Evolutionary conservation across 92 coral and sea anemone genomes (phyloP), one percentile per base, ranked within the genome.

Genomic region (Umimayanthus kanabou): DNA sequence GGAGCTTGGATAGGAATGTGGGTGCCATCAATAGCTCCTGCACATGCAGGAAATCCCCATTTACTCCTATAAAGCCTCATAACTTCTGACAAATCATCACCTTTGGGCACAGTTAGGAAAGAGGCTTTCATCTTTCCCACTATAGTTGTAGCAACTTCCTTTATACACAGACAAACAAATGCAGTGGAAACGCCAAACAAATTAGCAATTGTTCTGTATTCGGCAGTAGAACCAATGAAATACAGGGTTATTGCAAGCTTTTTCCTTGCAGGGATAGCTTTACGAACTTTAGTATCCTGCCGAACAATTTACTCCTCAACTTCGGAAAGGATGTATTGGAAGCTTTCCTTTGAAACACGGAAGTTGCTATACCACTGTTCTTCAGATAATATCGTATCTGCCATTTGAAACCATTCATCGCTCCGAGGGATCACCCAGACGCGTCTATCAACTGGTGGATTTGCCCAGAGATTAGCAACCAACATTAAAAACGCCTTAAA

Each of bases 151-250:
- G 77, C 83, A 26, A 93, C 94, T 25, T 90, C 91, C 33, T 30
- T 88, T 64, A 88, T 47, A 84, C 91, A 92, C 75, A 88, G 37
- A 87, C 93, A 92, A 79, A 88, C 93, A 76, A 92, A 90, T 33
- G 91, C 49, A 13, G 79, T 64, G 58, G 95, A 93, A 49, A 90
- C 88, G 29, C 91, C 95, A 22, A 92, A 90, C 28, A 90, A 86
- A 73, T 93, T 93, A 49, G 91, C 90, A 77, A 89, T 87, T 42
- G 93, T 91, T 78, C 85, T 65, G 79, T 91, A 91, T 73, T 89
- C 88, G 33, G 92, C 91, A 43, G 91, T 91, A 57, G 90, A 91
- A 65, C 85, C 88, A 84, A 91, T 71, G 85, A 87, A 91, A 71
- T 93, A 93, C 70, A 91, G 88, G 73, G 91, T 81, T 69, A 91